These are phyloP conservation scores for Leptinotarsa haldemani DNA, from an alignment of 2,888 invertebrate genomes.

Conservation along the genomic window DNA sequence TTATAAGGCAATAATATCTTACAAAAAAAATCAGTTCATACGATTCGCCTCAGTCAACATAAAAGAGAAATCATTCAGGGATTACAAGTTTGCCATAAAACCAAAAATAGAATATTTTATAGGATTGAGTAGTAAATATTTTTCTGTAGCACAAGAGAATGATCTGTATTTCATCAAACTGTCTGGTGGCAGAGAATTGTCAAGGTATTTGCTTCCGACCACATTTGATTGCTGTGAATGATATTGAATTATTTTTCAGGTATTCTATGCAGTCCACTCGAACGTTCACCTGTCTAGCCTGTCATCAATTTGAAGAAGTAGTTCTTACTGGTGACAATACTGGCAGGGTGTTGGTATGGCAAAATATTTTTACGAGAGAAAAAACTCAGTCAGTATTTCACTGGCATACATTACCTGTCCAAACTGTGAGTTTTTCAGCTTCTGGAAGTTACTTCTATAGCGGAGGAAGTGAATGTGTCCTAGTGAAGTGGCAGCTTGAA, in stretches of 20 bases:
- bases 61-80: conserved; percentile 38
- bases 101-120: conserved; percentile 40
- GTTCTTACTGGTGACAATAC: conserved; percentile 77
- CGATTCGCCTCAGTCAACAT: conserved; percentile 47
- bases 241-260: conserved; percentile 42
- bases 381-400: conserved; percentile 70
- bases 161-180: conserved; percentile 49
- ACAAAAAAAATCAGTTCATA: conserved; percentile 36
- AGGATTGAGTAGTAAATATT: conserved; percentile 51
- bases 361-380: conserved; percentile 61
- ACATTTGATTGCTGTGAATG: neutral
- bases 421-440: conserved; percentile 74
- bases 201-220: conserved; percentile 47
- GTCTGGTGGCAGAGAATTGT: conserved; percentile 48
- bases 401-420: conserved; percentile 82
- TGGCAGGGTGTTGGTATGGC: conserved; percentile 77
- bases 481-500: conserved; percentile 79
- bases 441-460: conserved; percentile 77
- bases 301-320: conserved; percentile 74
- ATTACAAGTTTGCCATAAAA: conserved; percentile 40
- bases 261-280: conserved; percentile 43
- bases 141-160: conserved; percentile 51
- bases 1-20: conserved; percentile 51
- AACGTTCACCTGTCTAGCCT: conserved; percentile 73
- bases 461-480: conserved; percentile 80